Conservation (phyloP, 1,140 invertebrate species). For the Sycophaga agraensis region DNA sequence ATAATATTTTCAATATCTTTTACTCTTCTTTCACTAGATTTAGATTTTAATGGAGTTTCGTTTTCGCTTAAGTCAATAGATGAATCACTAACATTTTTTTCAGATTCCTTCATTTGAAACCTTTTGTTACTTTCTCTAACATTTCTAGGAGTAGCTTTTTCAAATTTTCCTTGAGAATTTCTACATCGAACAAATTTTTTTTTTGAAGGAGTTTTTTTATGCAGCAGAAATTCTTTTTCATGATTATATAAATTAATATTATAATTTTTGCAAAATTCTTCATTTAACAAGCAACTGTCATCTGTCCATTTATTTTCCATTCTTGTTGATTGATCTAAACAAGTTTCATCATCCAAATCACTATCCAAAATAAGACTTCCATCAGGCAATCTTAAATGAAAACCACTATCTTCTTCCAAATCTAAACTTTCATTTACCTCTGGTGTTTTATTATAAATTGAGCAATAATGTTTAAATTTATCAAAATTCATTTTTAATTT, state of each 20-base stretch:
- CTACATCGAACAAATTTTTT: not conserved
- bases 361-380: constrained; percentile 41
- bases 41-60: not conserved
- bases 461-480: constrained; percentile 34
- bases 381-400: constrained; percentile 36
- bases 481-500: constrained; percentile 36
- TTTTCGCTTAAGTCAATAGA: not conserved
- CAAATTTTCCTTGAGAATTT: constrained; percentile 22
- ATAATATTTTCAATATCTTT: constrained; percentile 1
- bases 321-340: not conserved
- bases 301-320: not conserved
- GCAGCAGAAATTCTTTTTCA: constrained; percentile 29
- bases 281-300: not conserved
- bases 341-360: constrained; percentile 12
- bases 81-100: not conserved
- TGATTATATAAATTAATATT: constrained; percentile 31
- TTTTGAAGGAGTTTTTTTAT: constrained; percentile 2
- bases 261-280: constrained; percentile 33
- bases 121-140: not conserved
- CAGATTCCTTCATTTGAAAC: not conserved
- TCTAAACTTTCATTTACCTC: not conserved
- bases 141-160: not conserved
- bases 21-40: not conserved
- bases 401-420: constrained; percentile 38
- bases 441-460: not conserved